Evolutionary conservation across 64 coral and sea anemone species (phyloP).

Genomic region (Actinia tenebrosa): DNA sequence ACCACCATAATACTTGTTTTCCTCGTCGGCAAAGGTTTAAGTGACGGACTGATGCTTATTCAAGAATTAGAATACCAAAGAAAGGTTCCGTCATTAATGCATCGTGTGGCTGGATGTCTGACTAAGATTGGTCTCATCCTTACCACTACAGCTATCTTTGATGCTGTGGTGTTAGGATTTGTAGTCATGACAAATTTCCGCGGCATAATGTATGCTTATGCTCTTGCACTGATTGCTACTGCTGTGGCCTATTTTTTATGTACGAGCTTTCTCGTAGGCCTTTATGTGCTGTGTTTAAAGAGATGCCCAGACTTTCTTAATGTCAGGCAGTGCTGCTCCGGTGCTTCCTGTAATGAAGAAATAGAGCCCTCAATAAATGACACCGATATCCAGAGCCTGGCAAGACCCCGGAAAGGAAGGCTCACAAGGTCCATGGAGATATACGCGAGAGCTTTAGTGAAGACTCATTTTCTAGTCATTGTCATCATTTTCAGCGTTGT

Average conservation of each 20-base stretch:
- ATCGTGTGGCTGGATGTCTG: slow-evolving; percentile 39
- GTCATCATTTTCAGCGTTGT: slow-evolving; percentile 30
- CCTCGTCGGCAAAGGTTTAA: slow-evolving; percentile 35
- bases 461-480: slow-evolving; percentile 5
- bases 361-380: neutral
- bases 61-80: slow-evolving; percentile 43
- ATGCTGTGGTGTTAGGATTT: slow-evolving; percentile 28
- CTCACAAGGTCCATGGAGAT: slow-evolving; percentile 9
- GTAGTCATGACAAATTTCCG: slow-evolving; percentile 37
- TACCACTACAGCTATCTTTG: slow-evolving; percentile 47
- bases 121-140: slow-evolving; percentile 51
- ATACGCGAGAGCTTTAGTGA: neutral
- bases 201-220: slow-evolving; percentile 30
- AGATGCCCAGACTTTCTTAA: neutral
- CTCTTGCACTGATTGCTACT: slow-evolving; percentile 27
- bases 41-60: slow-evolving; percentile 38
- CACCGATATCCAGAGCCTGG: neutral
- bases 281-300: slow-evolving; percentile 17
- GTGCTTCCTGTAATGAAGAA: neutral
- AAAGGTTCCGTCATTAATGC: slow-evolving; percentile 14
- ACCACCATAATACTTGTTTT: slow-evolving; percentile 28
- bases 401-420: neutral
- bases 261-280: slow-evolving; percentile 38
- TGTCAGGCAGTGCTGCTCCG: neutral
- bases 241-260: slow-evolving; percentile 35